These are phyloP conservation scores for Heliconius charithonia DNA, from an alignment of 2,888 invertebrate species.

Conservation along the genomic window DNA sequence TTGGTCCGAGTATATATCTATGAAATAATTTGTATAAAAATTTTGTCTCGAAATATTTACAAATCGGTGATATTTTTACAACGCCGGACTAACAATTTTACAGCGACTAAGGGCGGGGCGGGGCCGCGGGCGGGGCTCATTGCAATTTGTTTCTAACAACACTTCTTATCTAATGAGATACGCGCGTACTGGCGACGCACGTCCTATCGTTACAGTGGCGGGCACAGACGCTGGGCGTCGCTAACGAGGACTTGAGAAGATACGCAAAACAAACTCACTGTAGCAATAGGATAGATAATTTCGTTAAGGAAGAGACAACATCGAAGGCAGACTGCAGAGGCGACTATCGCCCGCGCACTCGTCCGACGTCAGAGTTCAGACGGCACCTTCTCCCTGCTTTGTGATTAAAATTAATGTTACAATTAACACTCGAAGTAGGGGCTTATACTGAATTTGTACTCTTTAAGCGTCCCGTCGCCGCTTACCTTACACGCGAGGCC, in stretches of 20 bases:
- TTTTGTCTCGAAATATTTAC: slow-evolving; percentile 82
- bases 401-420: slow-evolving; percentile 76
- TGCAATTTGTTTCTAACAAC: slow-evolving; percentile 80
- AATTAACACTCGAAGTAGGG: slow-evolving; percentile 82
- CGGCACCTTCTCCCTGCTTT: slow-evolving; percentile 72
- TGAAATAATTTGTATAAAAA: slow-evolving; percentile 82
- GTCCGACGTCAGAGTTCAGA: slow-evolving; percentile 58
- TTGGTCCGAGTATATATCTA: slow-evolving; percentile 76
- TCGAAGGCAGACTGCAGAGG: slow-evolving; percentile 75
- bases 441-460: slow-evolving; percentile 90
- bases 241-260: slow-evolving; percentile 63
- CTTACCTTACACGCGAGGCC: slow-evolving; percentile 55
- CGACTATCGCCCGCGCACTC: slow-evolving; percentile 68
- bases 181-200: slow-evolving; percentile 73
- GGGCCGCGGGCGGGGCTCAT: slow-evolving; percentile 58
- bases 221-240: slow-evolving; percentile 1
- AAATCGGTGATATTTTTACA: slow-evolving; percentile 76
- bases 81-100: slow-evolving; percentile 77
- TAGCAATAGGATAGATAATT: slow-evolving; percentile 77
- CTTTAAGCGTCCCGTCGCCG: slow-evolving; percentile 81
- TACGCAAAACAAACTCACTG: slow-evolving; percentile 75
- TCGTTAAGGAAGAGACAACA: slow-evolving; percentile 78
- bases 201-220: slow-evolving; percentile 79
- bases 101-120: slow-evolving; percentile 68
- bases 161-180: slow-evolving; percentile 77